Conservation (phyloP, 2,113 vertebrate genomes). For the Sciurus niger region DNA sequence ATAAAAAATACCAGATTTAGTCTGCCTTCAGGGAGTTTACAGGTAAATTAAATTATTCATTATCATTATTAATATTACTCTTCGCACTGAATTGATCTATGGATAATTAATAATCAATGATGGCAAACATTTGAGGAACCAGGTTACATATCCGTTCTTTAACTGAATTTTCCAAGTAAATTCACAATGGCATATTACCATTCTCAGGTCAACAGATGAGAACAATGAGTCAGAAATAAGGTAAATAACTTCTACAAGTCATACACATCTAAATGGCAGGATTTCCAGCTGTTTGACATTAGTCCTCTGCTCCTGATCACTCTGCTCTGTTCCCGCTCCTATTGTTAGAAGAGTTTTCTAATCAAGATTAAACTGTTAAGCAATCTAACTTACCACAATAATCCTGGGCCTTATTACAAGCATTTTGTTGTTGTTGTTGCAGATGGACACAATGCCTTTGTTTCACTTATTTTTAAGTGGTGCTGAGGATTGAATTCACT, state of each 20-base stretch:
- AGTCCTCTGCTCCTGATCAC: background rate
- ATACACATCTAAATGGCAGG: background rate
- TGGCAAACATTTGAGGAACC: background rate
- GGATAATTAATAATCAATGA: background rate
- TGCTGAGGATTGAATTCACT: too few species aligned
- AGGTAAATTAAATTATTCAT: slow-evolving; percentile 16
- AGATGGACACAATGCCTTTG: too few species aligned
- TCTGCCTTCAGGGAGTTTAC: background rate
- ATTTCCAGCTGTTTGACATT: background rate
- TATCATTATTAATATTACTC: background rate
- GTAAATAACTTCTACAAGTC: background rate
- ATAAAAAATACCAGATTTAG: background rate
- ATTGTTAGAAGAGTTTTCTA: background rate
- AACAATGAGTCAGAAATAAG: background rate
- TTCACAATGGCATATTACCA: background rate
- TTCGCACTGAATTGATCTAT: slow-evolving; percentile 17
- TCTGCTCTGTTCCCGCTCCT: rapidly evolving
- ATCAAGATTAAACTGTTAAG: background rate
- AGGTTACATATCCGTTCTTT: background rate
- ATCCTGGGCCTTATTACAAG: background rate
- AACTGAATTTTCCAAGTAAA: background rate
- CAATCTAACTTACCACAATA: background rate
- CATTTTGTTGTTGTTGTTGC: too few species aligned
- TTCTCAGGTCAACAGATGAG: background rate
- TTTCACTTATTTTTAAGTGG: too few species aligned